phyloP scores from a whole-genome alignment of 2,797 vertebrate species.

The Tragelaphus oryx region DNA sequence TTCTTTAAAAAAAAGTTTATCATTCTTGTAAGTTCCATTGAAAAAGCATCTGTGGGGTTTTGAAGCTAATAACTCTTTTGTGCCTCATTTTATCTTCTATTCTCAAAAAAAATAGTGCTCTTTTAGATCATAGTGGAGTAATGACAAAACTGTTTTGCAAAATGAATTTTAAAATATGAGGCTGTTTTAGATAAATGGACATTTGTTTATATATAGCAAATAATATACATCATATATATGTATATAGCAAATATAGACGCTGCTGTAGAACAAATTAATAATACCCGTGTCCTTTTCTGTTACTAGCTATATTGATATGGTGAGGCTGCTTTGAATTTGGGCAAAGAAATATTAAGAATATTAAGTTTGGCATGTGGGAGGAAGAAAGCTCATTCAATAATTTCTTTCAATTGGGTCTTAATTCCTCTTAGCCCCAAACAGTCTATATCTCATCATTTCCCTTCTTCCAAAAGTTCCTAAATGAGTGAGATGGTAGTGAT shows the following conservation, averaged over 20 bases:
- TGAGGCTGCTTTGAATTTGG: background rate
- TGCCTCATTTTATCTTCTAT: background rate
- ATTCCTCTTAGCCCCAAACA: background rate
- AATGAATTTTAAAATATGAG: background rate
- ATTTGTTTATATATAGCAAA: background rate
- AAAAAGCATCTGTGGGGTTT: background rate
- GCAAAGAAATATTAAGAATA: background rate
- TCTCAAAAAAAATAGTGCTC: background rate
- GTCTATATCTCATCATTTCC: background rate
- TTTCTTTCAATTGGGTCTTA: background rate
- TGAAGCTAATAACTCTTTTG: background rate
- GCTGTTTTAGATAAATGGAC: background rate
- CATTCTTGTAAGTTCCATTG: background rate
- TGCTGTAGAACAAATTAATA: background rate
- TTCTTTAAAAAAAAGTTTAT: background rate
- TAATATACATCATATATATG: background rate
- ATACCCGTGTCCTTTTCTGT: background rate
- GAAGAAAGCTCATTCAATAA: background rate
- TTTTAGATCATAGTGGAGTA: background rate
- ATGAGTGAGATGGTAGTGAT: background rate
- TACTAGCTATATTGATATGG: too few species aligned
- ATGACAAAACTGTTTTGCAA: background rate
- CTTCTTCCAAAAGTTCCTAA: background rate
- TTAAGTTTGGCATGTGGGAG: background rate
- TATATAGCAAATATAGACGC: background rate